phyloP scores from a whole-genome alignment of 2,113 vertebrate genomes.

The Bothrops jararaca region DNA sequence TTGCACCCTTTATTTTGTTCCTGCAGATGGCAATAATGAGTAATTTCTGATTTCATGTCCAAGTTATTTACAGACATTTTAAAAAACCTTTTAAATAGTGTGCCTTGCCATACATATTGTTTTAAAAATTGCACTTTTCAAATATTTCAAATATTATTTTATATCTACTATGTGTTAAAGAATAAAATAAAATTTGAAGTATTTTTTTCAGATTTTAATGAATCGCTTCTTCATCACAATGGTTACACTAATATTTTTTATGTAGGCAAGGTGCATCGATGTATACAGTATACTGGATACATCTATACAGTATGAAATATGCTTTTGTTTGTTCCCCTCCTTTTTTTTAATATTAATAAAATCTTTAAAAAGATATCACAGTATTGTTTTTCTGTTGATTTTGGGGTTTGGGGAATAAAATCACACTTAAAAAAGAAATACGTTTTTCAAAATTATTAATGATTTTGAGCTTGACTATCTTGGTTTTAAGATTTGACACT shows the following conservation, averaged over 20 bases:
- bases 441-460: neutral
- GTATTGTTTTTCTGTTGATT: neutral
- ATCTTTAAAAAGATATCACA: neutral
- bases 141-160: neutral
- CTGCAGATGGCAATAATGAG: neutral
- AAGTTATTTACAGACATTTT: neutral
- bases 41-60: neutral
- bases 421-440: neutral
- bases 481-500: slow-evolving; percentile 85
- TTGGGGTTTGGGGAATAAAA: neutral
- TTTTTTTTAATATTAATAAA: neutral
- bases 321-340: neutral
- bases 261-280: neutral
- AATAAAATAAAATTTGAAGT: neutral
- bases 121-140: neutral
- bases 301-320: neutral
- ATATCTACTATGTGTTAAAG: neutral
- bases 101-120: neutral
- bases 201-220: neutral
- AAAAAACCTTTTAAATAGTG: neutral
- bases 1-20: neutral
- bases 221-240: neutral
- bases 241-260: neutral
- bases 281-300: neutral
- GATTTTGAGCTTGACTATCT: slow-evolving; percentile 68